Evolutionary conservation across 2,797 vertebrate genomes (phyloP).

Genomic region (Sarcophilus harrisii): DNA sequence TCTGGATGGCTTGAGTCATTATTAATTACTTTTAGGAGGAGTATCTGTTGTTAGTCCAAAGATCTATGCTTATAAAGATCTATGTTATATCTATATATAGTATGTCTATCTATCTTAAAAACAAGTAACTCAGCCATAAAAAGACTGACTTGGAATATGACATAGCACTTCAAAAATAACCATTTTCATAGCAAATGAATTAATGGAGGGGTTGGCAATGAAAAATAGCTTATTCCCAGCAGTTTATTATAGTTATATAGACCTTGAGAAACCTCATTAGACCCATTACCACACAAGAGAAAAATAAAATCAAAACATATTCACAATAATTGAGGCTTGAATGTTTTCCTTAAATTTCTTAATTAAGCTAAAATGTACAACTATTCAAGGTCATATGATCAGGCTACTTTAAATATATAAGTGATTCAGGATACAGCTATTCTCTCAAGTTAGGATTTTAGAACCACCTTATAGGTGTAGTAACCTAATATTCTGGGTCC

Average conservation of each 20-base stretch:
- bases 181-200: background rate
- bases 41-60: background rate
- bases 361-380: background rate
- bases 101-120: background rate
- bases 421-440: fast-evolving
- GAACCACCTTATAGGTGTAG: background rate
- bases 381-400: background rate
- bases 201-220: background rate
- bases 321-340: background rate
- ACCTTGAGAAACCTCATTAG: background rate
- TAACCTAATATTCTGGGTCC: background rate
- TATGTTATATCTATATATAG: too few species aligned
- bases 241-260: background rate
- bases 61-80: background rate
- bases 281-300: background rate
- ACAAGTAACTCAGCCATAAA: background rate
- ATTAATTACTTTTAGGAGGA: too few species aligned
- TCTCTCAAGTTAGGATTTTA: background rate
- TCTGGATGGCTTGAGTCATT: background rate
- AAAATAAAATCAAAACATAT: background rate
- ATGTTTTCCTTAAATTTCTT: background rate
- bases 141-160: background rate
- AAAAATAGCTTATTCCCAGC: background rate
- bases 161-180: background rate
- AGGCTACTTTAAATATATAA: background rate